Base-by-base conservation (phyloP, 2,113 vertebrate genomes). In the Pyxicephalus adspersus region DNA sequence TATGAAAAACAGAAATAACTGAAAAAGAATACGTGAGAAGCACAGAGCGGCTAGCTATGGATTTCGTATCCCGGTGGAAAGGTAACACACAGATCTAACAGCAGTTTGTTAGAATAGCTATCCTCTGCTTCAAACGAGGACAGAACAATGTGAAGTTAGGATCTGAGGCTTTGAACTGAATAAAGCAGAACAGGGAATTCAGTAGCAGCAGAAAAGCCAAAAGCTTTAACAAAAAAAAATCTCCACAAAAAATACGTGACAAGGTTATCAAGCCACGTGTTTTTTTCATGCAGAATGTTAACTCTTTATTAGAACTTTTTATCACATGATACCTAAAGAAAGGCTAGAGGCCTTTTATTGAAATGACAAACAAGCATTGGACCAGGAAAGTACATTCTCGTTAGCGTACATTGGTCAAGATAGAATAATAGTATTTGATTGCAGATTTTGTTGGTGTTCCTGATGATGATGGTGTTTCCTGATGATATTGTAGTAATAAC, bases 111-210 rank as follows among this genome's bases (percentile, higher is more conserved):
- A 81, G 79, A 81, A 81, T 73, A 81, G 68, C 68, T 73, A 81
- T 81, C 58, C 78, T 73, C 45, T 73, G 60, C 68, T 81, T 81
- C 79, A 81, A 81, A 74, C 68, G 50, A 81, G 68, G 45, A 74
- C 79, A 81, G 79, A 81, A 81, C 79, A 81, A 81, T 81, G 68
- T 81, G 79, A 81, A 81, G 79, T 81, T 81, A 81, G 79, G 79
- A 81, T 81, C 79, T 81, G 67, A 81, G 71, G 79, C 79, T 81
- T 81, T 81, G 79, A 81, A 81, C 79, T 64, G 79, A 81, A 81
- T 81, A 81, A 81, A 73, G 79, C 60, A 74, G 50, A 81, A 73
- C 28, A 68, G 60, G 79, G 79, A 81, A 81, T 81, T 81, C 79
- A 74, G 67, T 70, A 55, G 58, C 70, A 74, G 38, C 60, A 81